Base-by-base conservation (phyloP, 2,888 invertebrate species). In the Ethmia dodecea region DNA sequence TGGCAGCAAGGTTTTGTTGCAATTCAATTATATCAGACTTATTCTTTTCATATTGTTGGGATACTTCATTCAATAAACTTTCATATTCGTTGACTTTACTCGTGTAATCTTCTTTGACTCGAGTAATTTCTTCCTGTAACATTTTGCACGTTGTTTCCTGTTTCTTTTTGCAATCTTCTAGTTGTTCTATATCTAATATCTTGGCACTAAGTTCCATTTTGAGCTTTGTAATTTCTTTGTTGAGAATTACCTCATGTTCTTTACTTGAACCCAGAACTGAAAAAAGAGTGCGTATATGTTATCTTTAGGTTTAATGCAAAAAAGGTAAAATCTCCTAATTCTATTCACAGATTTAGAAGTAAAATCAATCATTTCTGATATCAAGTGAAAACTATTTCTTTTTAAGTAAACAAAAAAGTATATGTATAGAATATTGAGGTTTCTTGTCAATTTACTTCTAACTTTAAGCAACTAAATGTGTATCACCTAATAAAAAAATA, bases 161-260 rank as follows among this genome's bases (percentile, higher is more conserved):
- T 56, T 79, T 86, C 43, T 62, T 76, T 46, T 79, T 77, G 3
- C 55, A 54, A 43, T 87, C 88, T 57, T 75, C 72, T 37, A 75
- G 49, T 46, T 79, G 80, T 67, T 89, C 89, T 42, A 88, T 57
- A 56, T 89, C 89, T 57, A 81, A 68, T 40, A 80, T 65, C 78
- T 86, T 89, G 40, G 83, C 79, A 62, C 88, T 89, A 12, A 88
- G 69, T 67, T 87, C 87, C 83, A 81, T 84, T 70, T 80, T 86
- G 14, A 87, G 58, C 60, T 88, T 86, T 13, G 86, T 87, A 13
- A 87, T 69, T 63, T 87, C 86, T 59, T 87, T 87, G 44, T 83
- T 86, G 11, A 81, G 62, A 40, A 72, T 79, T 6, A 87, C 70
- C 67, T 86, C 87, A 31, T 81, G 80, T 64, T 87, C 87, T 55